These are phyloP conservation scores for Volucella zonaria DNA, from an alignment of 2,888 invertebrate genomes.

Conservation along the genomic window DNA sequence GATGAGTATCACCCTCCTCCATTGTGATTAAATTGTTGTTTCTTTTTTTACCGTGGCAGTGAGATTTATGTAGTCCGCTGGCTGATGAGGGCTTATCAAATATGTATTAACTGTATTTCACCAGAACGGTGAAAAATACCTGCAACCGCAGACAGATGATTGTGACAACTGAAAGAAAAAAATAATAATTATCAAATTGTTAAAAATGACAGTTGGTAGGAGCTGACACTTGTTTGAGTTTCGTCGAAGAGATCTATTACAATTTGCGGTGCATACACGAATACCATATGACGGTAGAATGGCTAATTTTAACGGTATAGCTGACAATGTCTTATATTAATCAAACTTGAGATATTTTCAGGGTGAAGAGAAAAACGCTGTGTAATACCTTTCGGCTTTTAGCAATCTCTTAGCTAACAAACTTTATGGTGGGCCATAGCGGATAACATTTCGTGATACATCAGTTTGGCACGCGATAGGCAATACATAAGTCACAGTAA, in stretches of 20 bases:
- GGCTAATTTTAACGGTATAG: too few relatives aligned
- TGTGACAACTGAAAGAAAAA: constrained; percentile 37
- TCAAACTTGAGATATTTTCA: too few relatives aligned
- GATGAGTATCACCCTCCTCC: constrained; percentile 81
- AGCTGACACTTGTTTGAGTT: constrained; percentile 9
- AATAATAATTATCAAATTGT: neutral
- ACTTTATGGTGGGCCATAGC: too few relatives aligned
- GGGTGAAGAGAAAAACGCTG: too few relatives aligned
- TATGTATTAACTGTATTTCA: constrained; percentile 13
- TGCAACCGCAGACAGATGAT: constrained; percentile 1
- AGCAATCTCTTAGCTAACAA: too few relatives aligned
- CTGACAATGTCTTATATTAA: too few relatives aligned
- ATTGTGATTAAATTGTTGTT: constrained; percentile 66
- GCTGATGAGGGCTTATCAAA: neutral
- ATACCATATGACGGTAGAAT: too few relatives aligned
- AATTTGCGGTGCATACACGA: neutral
- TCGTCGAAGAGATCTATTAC: constrained; percentile 2
- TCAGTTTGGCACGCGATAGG: too few relatives aligned
- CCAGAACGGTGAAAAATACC: constrained; percentile 9
- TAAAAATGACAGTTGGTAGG: neutral
- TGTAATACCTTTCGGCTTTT: too few relatives aligned
- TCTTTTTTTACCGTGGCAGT: constrained; percentile 2
- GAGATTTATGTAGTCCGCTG: neutral
- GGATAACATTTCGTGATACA: too few relatives aligned
- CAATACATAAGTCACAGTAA: too few relatives aligned